phyloP scores from a whole-genome alignment of 2,113 vertebrate species.

The Petrocephalus microphthalmus region DNA sequence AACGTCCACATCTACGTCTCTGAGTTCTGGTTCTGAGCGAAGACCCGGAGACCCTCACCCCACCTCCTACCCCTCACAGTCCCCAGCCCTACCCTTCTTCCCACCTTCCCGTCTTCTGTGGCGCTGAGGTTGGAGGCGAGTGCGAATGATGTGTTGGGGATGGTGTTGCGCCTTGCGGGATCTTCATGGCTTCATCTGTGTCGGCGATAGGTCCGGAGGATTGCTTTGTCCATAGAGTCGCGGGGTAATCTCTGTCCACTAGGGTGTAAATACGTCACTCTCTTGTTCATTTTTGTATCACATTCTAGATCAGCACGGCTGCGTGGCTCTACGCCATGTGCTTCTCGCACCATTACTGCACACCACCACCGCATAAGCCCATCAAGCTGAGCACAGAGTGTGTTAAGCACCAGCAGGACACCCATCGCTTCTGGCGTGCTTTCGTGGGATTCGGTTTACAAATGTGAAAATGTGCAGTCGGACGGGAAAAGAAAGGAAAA shows the following conservation, averaged over 20 bases:
- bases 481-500: neutral
- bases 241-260: neutral
- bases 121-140: neutral
- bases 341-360: neutral
- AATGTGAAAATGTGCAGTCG: neutral
- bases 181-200: neutral
- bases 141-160: neutral
- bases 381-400: neutral
- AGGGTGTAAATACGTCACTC: neutral
- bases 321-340: neutral
- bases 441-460: neutral
- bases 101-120: neutral
- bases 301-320: neutral
- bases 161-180: neutral
- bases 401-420: neutral
- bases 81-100: neutral
- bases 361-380: neutral
- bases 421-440: neutral
- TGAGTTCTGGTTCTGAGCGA: slow-evolving; percentile 86
- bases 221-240: neutral
- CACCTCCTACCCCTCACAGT: neutral
- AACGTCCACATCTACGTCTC: slow-evolving; percentile 87
- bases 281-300: neutral
- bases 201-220: neutral
- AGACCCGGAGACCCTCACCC: neutral